These are phyloP conservation scores for Hypomesus transpacificus DNA, from an alignment of 2,113 vertebrate species.

Conservation along the genomic window DNA sequence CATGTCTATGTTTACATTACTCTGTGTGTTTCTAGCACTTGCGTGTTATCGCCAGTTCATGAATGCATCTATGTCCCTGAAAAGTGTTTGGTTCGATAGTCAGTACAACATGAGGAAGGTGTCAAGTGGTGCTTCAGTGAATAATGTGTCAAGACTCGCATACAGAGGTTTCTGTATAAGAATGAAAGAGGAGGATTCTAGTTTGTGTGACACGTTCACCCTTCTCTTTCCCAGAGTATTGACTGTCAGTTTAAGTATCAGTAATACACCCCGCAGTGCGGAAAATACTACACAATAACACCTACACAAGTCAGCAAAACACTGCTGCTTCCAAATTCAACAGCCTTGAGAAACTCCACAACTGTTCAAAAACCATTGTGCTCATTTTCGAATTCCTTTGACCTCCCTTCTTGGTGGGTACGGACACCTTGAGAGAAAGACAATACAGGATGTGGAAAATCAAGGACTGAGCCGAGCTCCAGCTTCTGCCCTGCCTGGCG, in stretches of 20 bases:
- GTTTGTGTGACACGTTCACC: no score
- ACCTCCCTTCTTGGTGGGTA: slow-evolving; percentile 15
- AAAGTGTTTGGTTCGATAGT: no score
- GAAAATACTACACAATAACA: neutral
- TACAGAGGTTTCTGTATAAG: no score
- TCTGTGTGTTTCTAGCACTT: slow-evolving; percentile 6
- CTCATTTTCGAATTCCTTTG: slow-evolving; percentile 50
- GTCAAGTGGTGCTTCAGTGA: no score
- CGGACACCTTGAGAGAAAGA: slow-evolving; percentile 26
- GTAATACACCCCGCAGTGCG: no score
- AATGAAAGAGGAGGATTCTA: no score
- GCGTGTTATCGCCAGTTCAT: no score
- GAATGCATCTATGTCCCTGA: no score
- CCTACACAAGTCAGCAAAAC: slow-evolving; percentile 58
- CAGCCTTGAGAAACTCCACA: slow-evolving; percentile 43
- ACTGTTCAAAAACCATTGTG: slow-evolving; percentile 51
- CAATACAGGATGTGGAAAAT: slow-evolving; percentile 26
- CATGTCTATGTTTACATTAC: slow-evolving; percentile 17
- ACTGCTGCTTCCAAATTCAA: slow-evolving; percentile 36
- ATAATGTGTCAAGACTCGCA: no score
- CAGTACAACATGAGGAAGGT: no score
- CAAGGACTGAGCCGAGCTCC: slow-evolving; percentile 37
- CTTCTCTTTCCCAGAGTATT: no score
- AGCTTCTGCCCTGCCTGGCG: slow-evolving; percentile 30
- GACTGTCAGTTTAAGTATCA: no score